Evolutionary conservation across 1,140 invertebrate species (phyloP), one percentile per base, ranked within the genome.

Genomic region (Chymomyza costata): DNA sequence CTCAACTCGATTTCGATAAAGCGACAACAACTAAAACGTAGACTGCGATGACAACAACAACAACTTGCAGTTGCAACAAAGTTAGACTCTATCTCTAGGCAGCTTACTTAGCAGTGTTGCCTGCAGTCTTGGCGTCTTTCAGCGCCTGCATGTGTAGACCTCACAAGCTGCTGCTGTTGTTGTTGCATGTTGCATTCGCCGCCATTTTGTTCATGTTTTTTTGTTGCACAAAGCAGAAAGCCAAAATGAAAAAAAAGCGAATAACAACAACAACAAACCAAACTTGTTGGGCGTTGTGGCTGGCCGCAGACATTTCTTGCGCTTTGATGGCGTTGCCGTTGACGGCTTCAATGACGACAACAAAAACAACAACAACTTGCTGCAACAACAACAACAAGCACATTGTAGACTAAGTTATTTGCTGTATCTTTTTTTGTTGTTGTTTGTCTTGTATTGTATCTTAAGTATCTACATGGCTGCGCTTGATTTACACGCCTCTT

Each of bases 1-100:
- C n/a, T n/a, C 71, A 66, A 45, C 74, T 66, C 32, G 70, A 63
- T 71, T 78, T 76, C 70, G 70, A 78, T 76, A 78, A 78, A 70
- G 64, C 71, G 70, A 78, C 65, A 65, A 62, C 61, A 10, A 6
- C 40, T 8, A 21, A 40, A 18, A n/a, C 6, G 11, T 6, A 46
- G 44, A 34, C 31, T 14, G 21, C n/a, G 17, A 21, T 6, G 8
- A 6, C 34, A 17, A 17, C 34, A 8, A 13, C 35, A 35, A 13
- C 37, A 18, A 55, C 1, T 25, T 11, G 15, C n/a, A 37, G 11
- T 17, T n/a, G n/a, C 35, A 15, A 15, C 35, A 16, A 10, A 39
- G 30, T 1, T 15, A 16, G 14, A 19, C 2, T 19, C 15, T 18
- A 14, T 10, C 21, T 32, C 46, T 45, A 31, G 39, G 40, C 54